Conservation (phyloP, 1,140 invertebrate genomes). For the Eriosoma lanigerum region DNA sequence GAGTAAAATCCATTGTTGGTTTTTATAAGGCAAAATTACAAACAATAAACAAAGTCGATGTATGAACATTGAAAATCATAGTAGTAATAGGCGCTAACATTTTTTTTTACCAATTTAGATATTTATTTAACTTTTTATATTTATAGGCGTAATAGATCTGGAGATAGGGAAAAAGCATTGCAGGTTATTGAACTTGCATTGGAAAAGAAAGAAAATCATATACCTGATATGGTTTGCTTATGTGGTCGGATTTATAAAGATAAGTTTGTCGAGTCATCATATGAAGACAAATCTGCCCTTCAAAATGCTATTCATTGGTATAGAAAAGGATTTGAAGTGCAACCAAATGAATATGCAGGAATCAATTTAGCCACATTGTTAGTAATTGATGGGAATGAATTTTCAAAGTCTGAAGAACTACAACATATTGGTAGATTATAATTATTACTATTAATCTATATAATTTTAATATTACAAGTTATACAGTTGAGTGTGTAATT, state of each 20-base stretch:
- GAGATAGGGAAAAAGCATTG: constrained; percentile 91
- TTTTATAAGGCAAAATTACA: too few relatives aligned
- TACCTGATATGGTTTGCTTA: constrained; percentile 96
- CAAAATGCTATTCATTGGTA: constrained; percentile 97
- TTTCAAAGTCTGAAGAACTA: constrained; percentile 85
- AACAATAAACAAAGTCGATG: too few relatives aligned
- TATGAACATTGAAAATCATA: too few relatives aligned
- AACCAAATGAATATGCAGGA: constrained; percentile 98
- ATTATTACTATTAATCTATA: background rate
- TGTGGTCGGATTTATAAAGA: constrained; percentile 99
- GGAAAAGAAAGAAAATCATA: constrained; percentile 89
- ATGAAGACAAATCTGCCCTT: constrained; percentile 84
- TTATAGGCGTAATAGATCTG: constrained; percentile 82
- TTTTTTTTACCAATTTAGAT: too few relatives aligned
- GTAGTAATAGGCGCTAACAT: too few relatives aligned
- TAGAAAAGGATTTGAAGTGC: constrained; percentile 92
- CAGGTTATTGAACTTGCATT: constrained; percentile 87
- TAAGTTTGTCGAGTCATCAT: constrained; percentile 94
- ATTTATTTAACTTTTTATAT: constrained; percentile 5
- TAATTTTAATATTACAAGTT: background rate
- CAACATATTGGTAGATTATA: constrained; percentile 73
- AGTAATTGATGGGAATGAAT: constrained; percentile 96
- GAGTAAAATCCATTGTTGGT: too few relatives aligned
- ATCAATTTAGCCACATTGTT: constrained; percentile 97
- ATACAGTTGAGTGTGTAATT: too few relatives aligned